Evolutionary conservation across 2,888 invertebrate genomes (phyloP).

Genomic region (Napeogenes sylphis): DNA sequence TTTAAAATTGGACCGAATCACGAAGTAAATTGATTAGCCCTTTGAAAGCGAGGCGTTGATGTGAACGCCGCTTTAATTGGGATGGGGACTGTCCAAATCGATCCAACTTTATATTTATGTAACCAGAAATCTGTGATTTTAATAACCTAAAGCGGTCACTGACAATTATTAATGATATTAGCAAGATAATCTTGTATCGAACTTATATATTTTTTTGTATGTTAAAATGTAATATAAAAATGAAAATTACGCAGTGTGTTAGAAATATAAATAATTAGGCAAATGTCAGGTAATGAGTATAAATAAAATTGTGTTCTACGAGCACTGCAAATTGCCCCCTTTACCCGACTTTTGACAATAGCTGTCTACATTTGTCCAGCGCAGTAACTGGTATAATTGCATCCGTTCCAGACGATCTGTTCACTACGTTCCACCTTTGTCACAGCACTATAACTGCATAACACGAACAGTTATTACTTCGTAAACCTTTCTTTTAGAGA

Average conservation of each 20-base stretch:
- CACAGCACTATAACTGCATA: slow-evolving; percentile 20
- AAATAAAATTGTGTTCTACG: slow-evolving; percentile 17
- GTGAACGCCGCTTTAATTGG: slow-evolving; percentile 32
- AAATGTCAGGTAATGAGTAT: slow-evolving; percentile 7
- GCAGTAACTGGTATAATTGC: slow-evolving; percentile 50
- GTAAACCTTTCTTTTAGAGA: not conserved
- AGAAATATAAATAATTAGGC: too few relatives aligned
- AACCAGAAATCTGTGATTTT: slow-evolving; percentile 4
- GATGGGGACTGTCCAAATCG: slow-evolving; percentile 24
- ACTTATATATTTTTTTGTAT: too few relatives aligned
- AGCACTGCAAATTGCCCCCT: slow-evolving; percentile 33
- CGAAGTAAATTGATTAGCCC: slow-evolving; percentile 35
- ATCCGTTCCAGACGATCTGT: slow-evolving; percentile 53
- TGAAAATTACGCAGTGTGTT: too few relatives aligned
- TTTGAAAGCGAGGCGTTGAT: slow-evolving; percentile 34
- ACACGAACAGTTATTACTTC: slow-evolving; percentile 8
- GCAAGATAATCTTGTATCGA: too few relatives aligned
- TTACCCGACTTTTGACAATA: slow-evolving; percentile 35
- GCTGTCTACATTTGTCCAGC: slow-evolving; percentile 40
- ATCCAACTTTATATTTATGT: slow-evolving; percentile 25
- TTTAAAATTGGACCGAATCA: slow-evolving; percentile 29
- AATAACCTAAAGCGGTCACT: too few relatives aligned
- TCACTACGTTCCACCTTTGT: slow-evolving; percentile 41
- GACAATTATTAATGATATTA: too few relatives aligned
- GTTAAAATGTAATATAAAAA: not conserved